Percentiles rank a stretch among this genome's conserved stretches.
These are phyloP conservation scores for Leptosomus discolor DNA, from an alignment of 2,113 vertebrate genomes.

Conservation along the genomic window DNA sequence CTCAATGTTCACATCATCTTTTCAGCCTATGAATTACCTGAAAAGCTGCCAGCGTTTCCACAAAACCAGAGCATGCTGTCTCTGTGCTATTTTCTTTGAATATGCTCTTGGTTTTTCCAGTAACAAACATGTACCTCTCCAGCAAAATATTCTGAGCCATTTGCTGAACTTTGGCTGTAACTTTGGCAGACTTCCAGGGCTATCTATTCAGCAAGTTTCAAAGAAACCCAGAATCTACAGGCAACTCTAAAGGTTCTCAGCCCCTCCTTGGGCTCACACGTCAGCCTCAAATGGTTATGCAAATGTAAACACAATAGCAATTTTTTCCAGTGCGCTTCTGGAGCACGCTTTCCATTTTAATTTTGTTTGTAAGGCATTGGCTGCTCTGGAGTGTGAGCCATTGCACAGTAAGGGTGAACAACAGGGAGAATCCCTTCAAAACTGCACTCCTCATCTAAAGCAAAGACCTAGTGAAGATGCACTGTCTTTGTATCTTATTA, in stretches of 20 bases:
- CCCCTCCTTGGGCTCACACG: not conserved
- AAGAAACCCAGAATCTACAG: not conserved
- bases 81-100: not conserved
- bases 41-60: conserved; percentile 5
- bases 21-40: not conserved
- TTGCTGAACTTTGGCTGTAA: not conserved
- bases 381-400: not conserved
- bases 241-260: not conserved
- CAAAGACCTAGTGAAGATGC: not conserved
- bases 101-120: not conserved
- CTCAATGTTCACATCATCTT: not conserved
- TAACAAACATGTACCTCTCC: not conserved
- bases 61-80: not conserved
- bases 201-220: not conserved
- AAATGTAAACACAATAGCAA: not conserved
- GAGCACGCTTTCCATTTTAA: not conserved
- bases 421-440: not conserved
- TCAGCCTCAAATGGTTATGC: not conserved
- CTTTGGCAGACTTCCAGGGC: not conserved
- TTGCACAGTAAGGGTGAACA: not conserved
- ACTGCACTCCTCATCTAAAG: not conserved
- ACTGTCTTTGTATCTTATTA: not conserved
- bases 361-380: not conserved
- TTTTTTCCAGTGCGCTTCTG: not conserved
- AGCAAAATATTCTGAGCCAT: not conserved